A percentile compares a stretch with the other conserved stretches of the same genome.
Conservation (phyloP, 2,113 vertebrate genomes). For the Neopipo cinnamomea region DNA sequence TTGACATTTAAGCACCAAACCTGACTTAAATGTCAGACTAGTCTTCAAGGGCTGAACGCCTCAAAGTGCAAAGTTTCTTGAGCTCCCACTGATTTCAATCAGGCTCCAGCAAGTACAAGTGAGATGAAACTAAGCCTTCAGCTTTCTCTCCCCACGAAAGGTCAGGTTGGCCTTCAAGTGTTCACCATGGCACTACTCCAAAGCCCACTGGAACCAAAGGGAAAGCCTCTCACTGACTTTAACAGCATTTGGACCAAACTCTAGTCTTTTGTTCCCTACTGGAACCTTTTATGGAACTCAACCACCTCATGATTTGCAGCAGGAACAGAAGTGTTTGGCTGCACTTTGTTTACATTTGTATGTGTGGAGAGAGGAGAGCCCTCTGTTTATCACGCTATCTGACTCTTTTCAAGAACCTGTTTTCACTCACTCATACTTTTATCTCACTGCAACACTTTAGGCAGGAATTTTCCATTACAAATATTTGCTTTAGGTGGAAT, state of each 20-base stretch:
- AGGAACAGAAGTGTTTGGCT: not conserved
- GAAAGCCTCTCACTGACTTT: not conserved
- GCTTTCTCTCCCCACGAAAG: conserved; percentile 13
- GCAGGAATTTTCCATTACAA: not conserved
- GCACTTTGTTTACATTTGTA: conserved; percentile 20
- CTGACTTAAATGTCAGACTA: conserved; percentile 44
- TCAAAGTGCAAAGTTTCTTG: conserved; percentile 14
- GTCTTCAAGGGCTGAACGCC: conserved; percentile 1
- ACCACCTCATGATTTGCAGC: not conserved
- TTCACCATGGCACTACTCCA: conserved; percentile 5
- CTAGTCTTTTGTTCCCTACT: not conserved
- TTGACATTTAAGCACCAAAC: conserved; percentile 19
- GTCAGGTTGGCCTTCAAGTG: conserved; percentile 24
- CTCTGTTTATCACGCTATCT: not conserved
- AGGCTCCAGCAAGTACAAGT: conserved; percentile 3
- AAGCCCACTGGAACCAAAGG: not conserved
- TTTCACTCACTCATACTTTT: not conserved
- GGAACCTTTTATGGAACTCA: not conserved
- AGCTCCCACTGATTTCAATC: conserved; percentile 34
- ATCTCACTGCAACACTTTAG: not conserved
- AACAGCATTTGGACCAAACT: conserved; percentile 11
- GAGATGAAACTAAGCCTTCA: conserved; percentile 13
- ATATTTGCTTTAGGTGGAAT: not conserved
- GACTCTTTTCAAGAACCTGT: not conserved
- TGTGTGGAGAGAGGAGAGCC: not conserved